phyloP scores from a whole-genome alignment of 2,888 invertebrate genomes.

The Blera fallax region DNA sequence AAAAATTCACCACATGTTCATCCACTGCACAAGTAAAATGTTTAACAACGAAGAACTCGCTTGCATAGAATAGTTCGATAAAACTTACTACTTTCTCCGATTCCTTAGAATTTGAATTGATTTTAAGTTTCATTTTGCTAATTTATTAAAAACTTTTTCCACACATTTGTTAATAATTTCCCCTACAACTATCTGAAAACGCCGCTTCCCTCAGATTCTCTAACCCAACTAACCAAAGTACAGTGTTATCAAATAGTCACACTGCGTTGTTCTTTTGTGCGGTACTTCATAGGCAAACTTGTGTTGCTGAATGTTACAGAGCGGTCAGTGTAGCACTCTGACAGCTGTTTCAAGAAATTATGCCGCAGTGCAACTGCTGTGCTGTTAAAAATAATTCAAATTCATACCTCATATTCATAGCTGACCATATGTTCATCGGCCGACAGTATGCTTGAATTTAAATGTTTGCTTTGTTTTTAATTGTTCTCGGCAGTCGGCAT shows the following conservation, averaged over 20 bases:
- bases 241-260: not conserved
- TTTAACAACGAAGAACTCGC: not conserved
- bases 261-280: not conserved
- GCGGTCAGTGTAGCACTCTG: not conserved
- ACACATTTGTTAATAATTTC: too few relatives aligned
- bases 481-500: slow-evolving; percentile 3
- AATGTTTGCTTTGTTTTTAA: slow-evolving; percentile 14
- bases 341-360: not conserved
- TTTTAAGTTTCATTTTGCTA: slow-evolving; percentile 29
- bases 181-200: not conserved
- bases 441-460: not conserved
- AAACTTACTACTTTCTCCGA: slow-evolving; percentile 19
- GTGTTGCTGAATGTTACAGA: not conserved
- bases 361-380: slow-evolving; percentile 24
- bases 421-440: not conserved
- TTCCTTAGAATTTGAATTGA: not conserved
- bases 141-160: not conserved
- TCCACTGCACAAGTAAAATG: not conserved
- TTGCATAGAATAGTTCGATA: not conserved
- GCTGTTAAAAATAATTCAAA: not conserved
- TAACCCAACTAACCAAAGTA: slow-evolving; percentile 1
- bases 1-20: not conserved
- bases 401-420: not conserved
- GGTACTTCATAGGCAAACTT: not conserved
- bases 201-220: not conserved